Evolutionary conservation across 2,888 invertebrate species (phyloP).

Genomic region (Linyphia triangularis): DNA sequence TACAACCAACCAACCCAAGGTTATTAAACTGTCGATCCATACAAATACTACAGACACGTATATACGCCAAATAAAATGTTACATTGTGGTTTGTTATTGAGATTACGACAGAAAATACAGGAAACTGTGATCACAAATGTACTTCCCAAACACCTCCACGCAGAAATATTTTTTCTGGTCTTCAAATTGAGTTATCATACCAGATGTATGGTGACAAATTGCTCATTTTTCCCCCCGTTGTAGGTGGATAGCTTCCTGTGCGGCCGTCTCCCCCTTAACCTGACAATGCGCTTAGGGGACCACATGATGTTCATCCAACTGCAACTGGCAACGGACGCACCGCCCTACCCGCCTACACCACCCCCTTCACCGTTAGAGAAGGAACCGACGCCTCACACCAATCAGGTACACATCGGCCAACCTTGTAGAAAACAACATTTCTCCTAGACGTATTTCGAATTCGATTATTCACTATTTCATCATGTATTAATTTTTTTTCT

Average conservation of each 20-base stretch:
- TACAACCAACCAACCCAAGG: too few species aligned
- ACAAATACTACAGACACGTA: too few species aligned
- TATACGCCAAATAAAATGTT: too few species aligned
- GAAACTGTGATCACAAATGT: too few species aligned
- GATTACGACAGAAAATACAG: too few species aligned
- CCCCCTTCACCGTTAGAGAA: conserved; percentile 74
- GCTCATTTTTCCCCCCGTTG: conserved; percentile 73
- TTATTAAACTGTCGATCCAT: too few species aligned
- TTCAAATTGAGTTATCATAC: not conserved
- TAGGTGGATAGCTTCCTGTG: conserved; percentile 96
- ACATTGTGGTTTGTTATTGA: too few species aligned
- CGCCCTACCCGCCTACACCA: conserved; percentile 25
- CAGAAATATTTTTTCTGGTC: not conserved
- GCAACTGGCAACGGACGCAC: conserved; percentile 83
- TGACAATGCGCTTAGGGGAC: conserved; percentile 96
- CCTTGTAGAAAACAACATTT: not conserved
- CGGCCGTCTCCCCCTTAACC: conserved; percentile 94
- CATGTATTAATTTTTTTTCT: too few species aligned
- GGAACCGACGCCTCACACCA: conserved; percentile 41
- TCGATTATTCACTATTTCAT: too few species aligned
- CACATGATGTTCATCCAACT: conserved; percentile 98
- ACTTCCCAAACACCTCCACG: not conserved
- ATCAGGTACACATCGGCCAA: conserved; percentile 43
- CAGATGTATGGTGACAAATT: conserved; percentile 29
- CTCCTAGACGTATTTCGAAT: too few species aligned